phyloP scores from a whole-genome alignment of 2,888 invertebrate genomes.

The Ethmia dodecea region DNA sequence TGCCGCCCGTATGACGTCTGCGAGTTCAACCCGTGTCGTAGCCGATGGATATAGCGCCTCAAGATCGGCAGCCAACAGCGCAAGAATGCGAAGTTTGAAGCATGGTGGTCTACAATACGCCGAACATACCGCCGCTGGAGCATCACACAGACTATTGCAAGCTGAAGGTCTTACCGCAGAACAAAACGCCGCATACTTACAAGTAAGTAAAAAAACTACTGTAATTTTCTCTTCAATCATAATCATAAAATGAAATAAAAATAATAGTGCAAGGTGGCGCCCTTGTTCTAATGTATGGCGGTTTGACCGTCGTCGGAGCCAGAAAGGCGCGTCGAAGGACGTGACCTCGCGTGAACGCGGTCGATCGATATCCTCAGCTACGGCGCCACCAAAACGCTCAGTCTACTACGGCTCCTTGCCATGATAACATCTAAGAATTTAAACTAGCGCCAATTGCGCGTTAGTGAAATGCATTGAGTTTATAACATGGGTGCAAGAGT shows the following conservation, averaged over 20 bases:
- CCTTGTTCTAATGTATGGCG: conserved; percentile 1
- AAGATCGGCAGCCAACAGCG: conserved; percentile 70
- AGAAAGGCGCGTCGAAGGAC: conserved; percentile 75
- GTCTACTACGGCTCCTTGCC: conserved; percentile 55
- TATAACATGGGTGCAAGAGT: conserved; percentile 52
- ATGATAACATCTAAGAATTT: conserved; percentile 47
- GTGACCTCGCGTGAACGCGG: conserved; percentile 65
- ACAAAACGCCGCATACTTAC: conserved; percentile 88
- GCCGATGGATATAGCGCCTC: conserved; percentile 89
- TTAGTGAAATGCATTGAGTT: conserved; percentile 22
- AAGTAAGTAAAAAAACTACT: conserved; percentile 80
- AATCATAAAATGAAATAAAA: background rate
- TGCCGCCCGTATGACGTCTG: conserved; percentile 88
- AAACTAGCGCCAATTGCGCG: conserved; percentile 23
- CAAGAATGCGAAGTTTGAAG: conserved; percentile 79
- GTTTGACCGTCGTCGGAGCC: conserved; percentile 30
- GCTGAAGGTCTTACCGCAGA: conserved; percentile 91
- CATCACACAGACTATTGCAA: conserved; percentile 87
- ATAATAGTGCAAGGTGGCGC: background rate
- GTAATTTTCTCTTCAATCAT: background rate
- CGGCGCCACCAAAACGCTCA: conserved; percentile 48
- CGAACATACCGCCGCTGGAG: conserved; percentile 87
- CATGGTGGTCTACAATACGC: conserved; percentile 90
- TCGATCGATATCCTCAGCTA: conserved; percentile 64
- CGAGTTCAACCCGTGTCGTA: conserved; percentile 84